Conservation (phyloP, 2,888 invertebrate species). For the Drosophila tanythrix region DNA sequence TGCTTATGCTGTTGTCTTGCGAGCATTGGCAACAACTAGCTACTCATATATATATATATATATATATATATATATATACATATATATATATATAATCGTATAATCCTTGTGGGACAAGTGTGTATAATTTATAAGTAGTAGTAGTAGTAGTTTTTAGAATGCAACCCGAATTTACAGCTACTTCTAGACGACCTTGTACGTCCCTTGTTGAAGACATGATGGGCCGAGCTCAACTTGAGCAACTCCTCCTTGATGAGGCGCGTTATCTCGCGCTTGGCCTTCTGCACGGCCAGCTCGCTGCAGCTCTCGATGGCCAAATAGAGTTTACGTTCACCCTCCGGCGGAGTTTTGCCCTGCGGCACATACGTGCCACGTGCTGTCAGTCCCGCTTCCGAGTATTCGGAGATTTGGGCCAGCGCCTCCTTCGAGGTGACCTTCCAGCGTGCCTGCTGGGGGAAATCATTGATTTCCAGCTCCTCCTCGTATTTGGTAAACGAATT, state of each 20-base stretch:
- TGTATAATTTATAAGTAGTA: not conserved
- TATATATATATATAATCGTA: not conserved
- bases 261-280: constrained; percentile 98
- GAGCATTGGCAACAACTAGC: not conserved
- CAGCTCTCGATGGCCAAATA: constrained; percentile 99
- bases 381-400: constrained; percentile 99
- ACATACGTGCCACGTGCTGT: constrained; percentile 99
- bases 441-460: constrained; percentile 99
- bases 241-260: constrained; percentile 99
- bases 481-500: constrained; percentile 96
- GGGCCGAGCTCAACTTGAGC: constrained; percentile 94
- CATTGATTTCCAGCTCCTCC: constrained; percentile 99
- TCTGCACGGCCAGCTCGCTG: constrained; percentile 97
- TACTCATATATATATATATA: not conserved
- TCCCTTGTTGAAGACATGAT: constrained; percentile 95
- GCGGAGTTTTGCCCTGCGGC: constrained; percentile 93
- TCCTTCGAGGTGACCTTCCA: constrained; percentile 99
- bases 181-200: constrained; percentile 95
- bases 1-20: not conserved
- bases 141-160: constrained; percentile 2
- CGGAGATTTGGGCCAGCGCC: constrained; percentile 98
- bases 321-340: constrained; percentile 97
- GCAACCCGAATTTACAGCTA: not conserved
- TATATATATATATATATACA: not conserved
- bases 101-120: not conserved